Evolutionary conservation across 2,797 vertebrate genomes (phyloP), one percentile per base, ranked within the genome.

Genomic region (Microctenopoma stevenorrisi): DNA sequence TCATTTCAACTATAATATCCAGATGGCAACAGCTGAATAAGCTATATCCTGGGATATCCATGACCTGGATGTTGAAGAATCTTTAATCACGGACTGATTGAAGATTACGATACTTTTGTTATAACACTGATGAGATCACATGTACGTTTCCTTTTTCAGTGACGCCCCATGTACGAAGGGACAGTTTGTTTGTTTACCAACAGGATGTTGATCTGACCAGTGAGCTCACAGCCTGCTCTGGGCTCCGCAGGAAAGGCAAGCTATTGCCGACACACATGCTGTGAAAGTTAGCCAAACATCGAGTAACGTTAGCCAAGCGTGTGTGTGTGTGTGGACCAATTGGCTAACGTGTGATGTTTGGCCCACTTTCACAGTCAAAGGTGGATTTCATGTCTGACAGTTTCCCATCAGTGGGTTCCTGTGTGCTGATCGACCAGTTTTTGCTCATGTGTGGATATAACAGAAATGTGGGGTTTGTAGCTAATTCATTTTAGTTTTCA

Each of bases 201-300:
- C 95, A 96, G 93, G 93, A 95, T 76, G 94, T 96, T 87, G 95
- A 95, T 93, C 93, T 96, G 92, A 93, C 92, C 92, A 93, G 86
- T 88, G 95, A 95, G 93, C 89, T 84, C 91, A 77, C 89, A 71
- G 89, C 84, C 81, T 84, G 77, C 72, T 86, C 68, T 84, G 92
- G 86, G 86, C 73, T 88, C 90, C 75, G 85, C 71, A 90, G 88
- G 83, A 95, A 95, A 96, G 94, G 94, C 94, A 95, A 96, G 94
- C 87, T 4, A 59, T 51, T 44, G 35, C 82, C 79, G 84, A 71
- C 2, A 4, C 40, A 43, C 48, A 12, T 22, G 61, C 63, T 22
- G 22, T 22, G 22, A 22, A 22, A 22, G 22, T 22, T 22, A 22
- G 22, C 22, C 22, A 22, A 22, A 22, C 22, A 22, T 22, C 22